Base-by-base conservation (phyloP, 2,888 invertebrate species). In the Phaedon cochleariae region DNA sequence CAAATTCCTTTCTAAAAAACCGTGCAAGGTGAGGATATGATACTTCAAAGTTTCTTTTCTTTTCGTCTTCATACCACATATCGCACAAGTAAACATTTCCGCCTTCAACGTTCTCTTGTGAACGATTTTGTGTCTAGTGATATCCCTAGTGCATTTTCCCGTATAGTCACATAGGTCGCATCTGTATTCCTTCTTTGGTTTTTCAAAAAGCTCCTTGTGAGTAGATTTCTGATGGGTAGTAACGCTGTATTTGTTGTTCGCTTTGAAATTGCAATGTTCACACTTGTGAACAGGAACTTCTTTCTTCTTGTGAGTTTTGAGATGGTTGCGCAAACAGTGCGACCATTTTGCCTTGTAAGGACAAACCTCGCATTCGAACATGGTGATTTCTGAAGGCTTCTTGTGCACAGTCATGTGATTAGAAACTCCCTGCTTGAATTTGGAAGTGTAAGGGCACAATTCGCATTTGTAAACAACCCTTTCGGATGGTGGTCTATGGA, bases 161-260 rank as follows among this genome's bases (percentile, higher is more conserved):
- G 46, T 21, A 29, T 41, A 31, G 18, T 20, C 48, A 17, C 58
- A 59, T 6, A 22, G 15, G 31, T 26, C 17, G 18, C 58, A 59
- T 9, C 12, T 46, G 15, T 29, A 48, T 9, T 15, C 31, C 9
- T 9, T 18, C 1, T 52, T 12, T 1, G 52, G 7, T 17, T 52
- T 53, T 10, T 49, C 21, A 2, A 22, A 4, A 26, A 15, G 22
- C 12, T 6, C 15, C 48, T n/a, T 29, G 20, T 59, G 59, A 2
- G 10, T 9, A 9, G n/a, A 17, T 48, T 59, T 59, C 31, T 31
- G 46, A n/a, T 59, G 59, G 17, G n/a, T 31, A 5, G 29, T 48
- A 6, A 59, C 18, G 48, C 59, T 59, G 15, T 59, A 59, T 4
- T 26, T 59, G 20, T 59, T 59, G 21, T 59, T 59, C 12, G 59